A percentile compares a stretch with the other conserved stretches of the same genome.
phyloP scores from a whole-genome alignment of 1,140 invertebrate species.

The Andricus grossulariae region DNA sequence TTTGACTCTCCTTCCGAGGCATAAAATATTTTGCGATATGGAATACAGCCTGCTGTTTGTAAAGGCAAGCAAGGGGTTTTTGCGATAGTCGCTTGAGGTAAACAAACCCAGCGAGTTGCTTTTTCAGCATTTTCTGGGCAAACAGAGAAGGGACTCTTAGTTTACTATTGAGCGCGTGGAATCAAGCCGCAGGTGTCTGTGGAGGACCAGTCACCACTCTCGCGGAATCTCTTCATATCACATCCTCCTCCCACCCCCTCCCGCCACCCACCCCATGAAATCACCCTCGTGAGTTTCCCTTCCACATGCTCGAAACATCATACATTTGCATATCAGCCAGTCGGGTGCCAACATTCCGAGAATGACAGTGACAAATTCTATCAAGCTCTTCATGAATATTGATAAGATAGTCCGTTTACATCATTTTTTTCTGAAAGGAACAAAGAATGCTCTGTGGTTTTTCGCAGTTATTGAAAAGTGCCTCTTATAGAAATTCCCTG shows the following conservation, averaged over 20 bases:
- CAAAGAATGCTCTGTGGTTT: no score
- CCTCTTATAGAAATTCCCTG: no score
- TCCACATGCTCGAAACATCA: conserved; percentile 18
- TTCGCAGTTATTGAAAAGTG: no score
- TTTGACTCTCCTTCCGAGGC: no score
- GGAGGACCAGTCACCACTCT: not conserved
- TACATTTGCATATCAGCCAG: conserved; percentile 19
- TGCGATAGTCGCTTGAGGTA: not conserved
- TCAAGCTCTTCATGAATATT: conserved; percentile 10
- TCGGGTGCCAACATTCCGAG: not conserved
- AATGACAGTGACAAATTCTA: conserved; percentile 18
- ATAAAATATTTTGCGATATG: no score
- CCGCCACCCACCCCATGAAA: not conserved
- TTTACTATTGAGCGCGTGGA: not conserved
- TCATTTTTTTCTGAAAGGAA: no score
- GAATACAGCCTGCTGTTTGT: no score
- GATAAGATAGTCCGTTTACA: not conserved
- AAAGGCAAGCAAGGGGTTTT: not conserved
- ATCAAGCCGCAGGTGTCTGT: conserved; percentile 11
- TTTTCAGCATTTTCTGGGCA: conserved; percentile 27
- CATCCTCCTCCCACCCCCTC: not conserved
- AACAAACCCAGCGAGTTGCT: conserved; percentile 5
- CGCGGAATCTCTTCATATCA: conserved; percentile 3
- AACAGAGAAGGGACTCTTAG: not conserved
- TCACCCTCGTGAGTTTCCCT: not conserved